Conservation (phyloP, 2,113 vertebrate genomes). For the Phasianus colchicus region DNA sequence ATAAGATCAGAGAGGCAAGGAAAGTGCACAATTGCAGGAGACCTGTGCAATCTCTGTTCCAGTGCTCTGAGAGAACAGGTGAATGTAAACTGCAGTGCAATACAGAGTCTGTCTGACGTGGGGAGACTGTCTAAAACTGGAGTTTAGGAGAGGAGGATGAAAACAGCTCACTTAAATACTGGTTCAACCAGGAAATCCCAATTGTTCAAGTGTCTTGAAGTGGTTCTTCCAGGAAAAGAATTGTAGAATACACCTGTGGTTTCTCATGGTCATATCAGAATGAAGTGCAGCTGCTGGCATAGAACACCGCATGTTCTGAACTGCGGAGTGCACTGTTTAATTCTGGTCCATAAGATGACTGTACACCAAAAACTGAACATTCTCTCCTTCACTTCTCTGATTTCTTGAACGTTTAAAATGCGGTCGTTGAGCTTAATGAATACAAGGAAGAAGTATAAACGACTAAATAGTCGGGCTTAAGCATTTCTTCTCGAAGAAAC, state of each 20-base stretch:
- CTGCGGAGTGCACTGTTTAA: neutral
- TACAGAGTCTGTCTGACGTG: neutral
- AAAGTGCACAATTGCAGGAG: neutral
- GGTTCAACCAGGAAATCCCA: neutral
- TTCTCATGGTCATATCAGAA: neutral
- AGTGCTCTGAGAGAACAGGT: neutral
- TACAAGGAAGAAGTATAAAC: neutral
- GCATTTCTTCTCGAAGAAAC: neutral
- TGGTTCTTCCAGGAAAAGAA: neutral
- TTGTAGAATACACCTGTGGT: neutral
- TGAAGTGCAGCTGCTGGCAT: neutral
- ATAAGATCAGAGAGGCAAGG: neutral
- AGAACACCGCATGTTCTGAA: neutral
- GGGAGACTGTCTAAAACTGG: neutral
- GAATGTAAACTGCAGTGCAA: neutral
- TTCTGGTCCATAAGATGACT: neutral
- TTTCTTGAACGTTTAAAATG: too few species aligned
- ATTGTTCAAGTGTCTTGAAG: neutral
- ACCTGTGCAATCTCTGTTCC: neutral
- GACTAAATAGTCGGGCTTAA: rapidly evolving
- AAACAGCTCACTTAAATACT: neutral
- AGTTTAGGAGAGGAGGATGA: rapidly evolving
- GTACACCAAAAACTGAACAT: neutral
- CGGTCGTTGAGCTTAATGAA: neutral
- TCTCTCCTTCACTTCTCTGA: neutral